Conservation (phyloP, 2,888 invertebrate species). For the Rhamnusium bicolor region DNA sequence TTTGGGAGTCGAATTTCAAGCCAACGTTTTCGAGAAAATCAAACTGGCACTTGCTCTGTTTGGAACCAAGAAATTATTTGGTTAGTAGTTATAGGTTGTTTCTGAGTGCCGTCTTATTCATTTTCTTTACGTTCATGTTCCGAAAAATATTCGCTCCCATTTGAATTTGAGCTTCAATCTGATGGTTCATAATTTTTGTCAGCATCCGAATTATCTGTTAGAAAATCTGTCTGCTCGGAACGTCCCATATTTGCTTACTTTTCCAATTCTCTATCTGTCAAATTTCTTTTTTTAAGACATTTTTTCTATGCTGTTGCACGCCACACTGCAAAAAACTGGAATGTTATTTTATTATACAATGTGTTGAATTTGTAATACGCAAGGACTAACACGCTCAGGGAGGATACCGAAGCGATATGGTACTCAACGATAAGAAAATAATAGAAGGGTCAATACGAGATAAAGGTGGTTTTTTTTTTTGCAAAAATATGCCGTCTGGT, state of each 20-base stretch:
- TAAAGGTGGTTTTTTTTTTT: not conserved
- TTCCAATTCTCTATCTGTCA: no score
- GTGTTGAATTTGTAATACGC: no score
- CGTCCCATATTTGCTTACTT: no score
- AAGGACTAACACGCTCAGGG: not conserved
- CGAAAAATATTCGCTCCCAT: no score
- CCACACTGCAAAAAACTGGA: not conserved
- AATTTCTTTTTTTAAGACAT: not conserved
- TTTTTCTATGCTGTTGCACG: not conserved
- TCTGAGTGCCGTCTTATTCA: not conserved
- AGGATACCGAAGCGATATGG: not conserved
- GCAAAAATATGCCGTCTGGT: not conserved
- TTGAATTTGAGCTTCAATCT: not conserved
- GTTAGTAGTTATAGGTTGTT: not conserved
- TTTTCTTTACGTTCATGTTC: not conserved
- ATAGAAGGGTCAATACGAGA: not conserved
- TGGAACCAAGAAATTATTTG: not conserved
- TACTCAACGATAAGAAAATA: not conserved
- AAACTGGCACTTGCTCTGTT: not conserved
- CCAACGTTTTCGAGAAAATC: not conserved
- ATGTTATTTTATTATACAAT: no score
- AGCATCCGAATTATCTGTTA: not conserved
- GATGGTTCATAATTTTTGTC: conserved; percentile 1
- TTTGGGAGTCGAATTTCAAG: not conserved
- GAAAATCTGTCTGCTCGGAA: not conserved